A percentile compares a stretch with the other conserved stretches of the same genome.
Evolutionary conservation across 2,888 invertebrate species (phyloP).

Genomic region (Auanema freiburgensis): DNA sequence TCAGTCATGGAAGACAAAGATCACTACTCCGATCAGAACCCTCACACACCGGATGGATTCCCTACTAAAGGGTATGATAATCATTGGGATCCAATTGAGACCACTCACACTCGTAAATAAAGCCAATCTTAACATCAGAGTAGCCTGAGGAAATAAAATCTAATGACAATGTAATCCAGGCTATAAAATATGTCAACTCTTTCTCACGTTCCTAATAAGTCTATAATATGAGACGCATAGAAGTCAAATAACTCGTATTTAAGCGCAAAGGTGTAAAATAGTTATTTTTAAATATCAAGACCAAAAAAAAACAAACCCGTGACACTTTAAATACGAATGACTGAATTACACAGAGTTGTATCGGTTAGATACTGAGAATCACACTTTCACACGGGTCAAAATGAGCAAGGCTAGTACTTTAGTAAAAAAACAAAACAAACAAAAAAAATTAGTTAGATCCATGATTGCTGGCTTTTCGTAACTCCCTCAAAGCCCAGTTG

Average conservation of each 20-base stretch:
- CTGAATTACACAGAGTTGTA: slow-evolving; percentile 14
- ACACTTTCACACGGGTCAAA: too few relatives aligned
- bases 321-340: slow-evolving; percentile 3
- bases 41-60: too few relatives aligned
- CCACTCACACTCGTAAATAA: slow-evolving; percentile 26
- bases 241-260: slow-evolving; percentile 1
- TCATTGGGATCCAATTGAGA: slow-evolving; percentile 11
- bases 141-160: neutral
- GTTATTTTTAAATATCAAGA: neutral
- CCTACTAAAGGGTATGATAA: too few relatives aligned
- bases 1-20: too few relatives aligned
- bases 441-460: slow-evolving; percentile 5
- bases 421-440: too few relatives aligned
- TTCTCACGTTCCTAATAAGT: slow-evolving; percentile 2
- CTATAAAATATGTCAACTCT: neutral
- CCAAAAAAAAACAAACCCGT: slow-evolving; percentile 4
- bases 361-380: slow-evolving; percentile 6
- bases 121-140: slow-evolving; percentile 9
- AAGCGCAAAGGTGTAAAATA: slow-evolving; percentile 1
- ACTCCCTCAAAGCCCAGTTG: slow-evolving; percentile 92
- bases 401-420: too few relatives aligned
- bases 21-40: too few relatives aligned
- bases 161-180: neutral
- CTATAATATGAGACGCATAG: too few relatives aligned
- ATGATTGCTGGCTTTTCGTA: slow-evolving; percentile 69